A percentile compares a stretch with the other conserved stretches of the same genome.
These are phyloP conservation scores for Rhinogobius similis DNA, from an alignment of 2,113 vertebrate species.

Conservation along the genomic window DNA sequence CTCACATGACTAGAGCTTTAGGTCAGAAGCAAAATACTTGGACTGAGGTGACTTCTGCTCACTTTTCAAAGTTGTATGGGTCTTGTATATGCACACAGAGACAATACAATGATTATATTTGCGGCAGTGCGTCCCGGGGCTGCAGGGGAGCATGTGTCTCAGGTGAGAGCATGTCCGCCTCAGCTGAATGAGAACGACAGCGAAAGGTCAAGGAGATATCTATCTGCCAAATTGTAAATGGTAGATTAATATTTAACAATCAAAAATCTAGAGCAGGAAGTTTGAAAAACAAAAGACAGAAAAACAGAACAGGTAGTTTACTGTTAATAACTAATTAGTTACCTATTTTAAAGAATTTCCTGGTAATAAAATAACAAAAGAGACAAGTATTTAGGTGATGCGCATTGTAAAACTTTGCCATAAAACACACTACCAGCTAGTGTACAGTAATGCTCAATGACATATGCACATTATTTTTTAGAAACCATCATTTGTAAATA, in stretches of 20 bases:
- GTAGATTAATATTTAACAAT: constrained; percentile 11
- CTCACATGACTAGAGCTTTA: not conserved
- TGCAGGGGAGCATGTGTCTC: not conserved
- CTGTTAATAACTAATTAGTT: not conserved
- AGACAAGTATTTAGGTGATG: not conserved
- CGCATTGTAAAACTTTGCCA: not conserved
- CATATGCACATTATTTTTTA: too few species aligned
- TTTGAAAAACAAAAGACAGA: not conserved
- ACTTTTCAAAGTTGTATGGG: not conserved
- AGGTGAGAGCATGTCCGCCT: not conserved
- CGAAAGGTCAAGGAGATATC: not conserved
- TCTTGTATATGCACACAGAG: not conserved
- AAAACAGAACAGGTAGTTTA: not conserved
- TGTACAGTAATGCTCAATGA: too few species aligned
- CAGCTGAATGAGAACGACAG: not conserved
- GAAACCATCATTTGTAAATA: too few species aligned
- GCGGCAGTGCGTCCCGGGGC: not conserved
- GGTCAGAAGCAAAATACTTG: constrained; percentile 8
- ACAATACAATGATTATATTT: not conserved
- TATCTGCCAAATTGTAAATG: not conserved
- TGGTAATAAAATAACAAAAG: not conserved
- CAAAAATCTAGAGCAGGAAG: not conserved
- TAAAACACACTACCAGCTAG: not conserved
- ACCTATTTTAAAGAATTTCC: not conserved
- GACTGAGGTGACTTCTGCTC: not conserved